phyloP scores from a whole-genome alignment of 1,140 invertebrate species.

The Calosoma granatense region DNA sequence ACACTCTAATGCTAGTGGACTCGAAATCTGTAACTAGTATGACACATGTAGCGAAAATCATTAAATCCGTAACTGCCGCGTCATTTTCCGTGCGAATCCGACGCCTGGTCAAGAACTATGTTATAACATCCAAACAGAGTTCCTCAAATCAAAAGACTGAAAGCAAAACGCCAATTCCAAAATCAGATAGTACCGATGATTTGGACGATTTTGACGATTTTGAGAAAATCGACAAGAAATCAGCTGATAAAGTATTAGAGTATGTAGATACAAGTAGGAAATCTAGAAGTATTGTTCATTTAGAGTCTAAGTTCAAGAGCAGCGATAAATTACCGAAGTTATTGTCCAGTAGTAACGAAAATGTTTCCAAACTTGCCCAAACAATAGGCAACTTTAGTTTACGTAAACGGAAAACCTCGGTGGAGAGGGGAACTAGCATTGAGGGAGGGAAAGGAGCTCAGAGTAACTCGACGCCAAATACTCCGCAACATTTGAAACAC shows the following conservation, averaged over 20 bases:
- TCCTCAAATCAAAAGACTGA: slow-evolving; percentile 12
- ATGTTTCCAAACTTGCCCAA: slow-evolving; percentile 33
- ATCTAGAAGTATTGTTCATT: slow-evolving; percentile 9
- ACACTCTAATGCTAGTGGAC: slow-evolving; percentile 70
- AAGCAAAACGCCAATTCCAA: slow-evolving; percentile 10
- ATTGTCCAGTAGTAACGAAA: slow-evolving; percentile 26
- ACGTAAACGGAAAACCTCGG: slow-evolving; percentile 43
- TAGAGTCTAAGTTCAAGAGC: slow-evolving; percentile 3
- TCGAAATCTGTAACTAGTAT: slow-evolving; percentile 62
- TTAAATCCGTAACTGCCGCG: slow-evolving; percentile 40
- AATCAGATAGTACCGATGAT: slow-evolving; percentile 9
- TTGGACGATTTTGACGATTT: slow-evolving; percentile 12
- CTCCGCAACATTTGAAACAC: slow-evolving; percentile 27
- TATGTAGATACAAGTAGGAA: slow-evolving; percentile 16
- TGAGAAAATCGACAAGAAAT: slow-evolving; percentile 12
- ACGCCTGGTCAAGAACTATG: slow-evolving; percentile 34
- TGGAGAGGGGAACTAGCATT: slow-evolving; percentile 39
- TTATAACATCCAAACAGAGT: slow-evolving; percentile 20
- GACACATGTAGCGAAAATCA: slow-evolving; percentile 60
- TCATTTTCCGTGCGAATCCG: slow-evolving; percentile 49
- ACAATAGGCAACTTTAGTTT: slow-evolving; percentile 37
- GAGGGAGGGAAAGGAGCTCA: slow-evolving; percentile 43
- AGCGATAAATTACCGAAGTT: slow-evolving; percentile 22
- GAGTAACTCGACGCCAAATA: slow-evolving; percentile 40
- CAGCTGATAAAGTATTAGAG: slow-evolving; percentile 15